Evolutionary conservation across 2,113 vertebrate species (phyloP).

Genomic region (Panthera uncia): DNA sequence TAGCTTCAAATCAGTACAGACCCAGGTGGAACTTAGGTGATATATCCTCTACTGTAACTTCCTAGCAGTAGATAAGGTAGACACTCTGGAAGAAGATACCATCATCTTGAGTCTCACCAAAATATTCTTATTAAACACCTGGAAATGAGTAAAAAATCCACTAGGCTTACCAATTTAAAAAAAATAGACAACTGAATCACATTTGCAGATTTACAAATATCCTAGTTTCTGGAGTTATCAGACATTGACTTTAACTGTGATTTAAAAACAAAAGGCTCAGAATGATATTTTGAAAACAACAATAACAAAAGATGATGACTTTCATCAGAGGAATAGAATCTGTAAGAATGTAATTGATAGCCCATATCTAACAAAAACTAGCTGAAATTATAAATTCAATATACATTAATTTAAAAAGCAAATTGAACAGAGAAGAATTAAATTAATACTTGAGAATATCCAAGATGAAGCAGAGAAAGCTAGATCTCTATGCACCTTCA

Average conservation of each 20-base stretch:
- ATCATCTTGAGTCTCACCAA: background rate
- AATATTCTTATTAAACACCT: background rate
- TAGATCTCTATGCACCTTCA: too few species aligned
- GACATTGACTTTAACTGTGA: background rate
- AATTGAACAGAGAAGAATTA: background rate
- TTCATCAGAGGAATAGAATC: background rate
- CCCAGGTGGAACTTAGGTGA: background rate
- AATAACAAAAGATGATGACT: background rate
- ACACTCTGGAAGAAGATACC: background rate
- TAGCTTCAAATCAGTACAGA: background rate
- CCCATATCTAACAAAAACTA: background rate
- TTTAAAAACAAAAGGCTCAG: background rate
- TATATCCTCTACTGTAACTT: background rate
- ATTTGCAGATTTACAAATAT: background rate
- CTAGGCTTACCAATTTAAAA: background rate
- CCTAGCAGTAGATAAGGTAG: background rate
- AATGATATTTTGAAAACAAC: background rate
- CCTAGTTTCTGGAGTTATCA: background rate
- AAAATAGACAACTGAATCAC: background rate
- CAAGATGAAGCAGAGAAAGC: background rate
- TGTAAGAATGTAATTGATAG: background rate
- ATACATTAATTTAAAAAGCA: background rate
- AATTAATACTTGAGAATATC: background rate
- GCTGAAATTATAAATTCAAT: background rate
- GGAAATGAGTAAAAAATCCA: background rate